Conservation (phyloP, 2,797 vertebrate genomes). For the Phataginus tricuspis region DNA sequence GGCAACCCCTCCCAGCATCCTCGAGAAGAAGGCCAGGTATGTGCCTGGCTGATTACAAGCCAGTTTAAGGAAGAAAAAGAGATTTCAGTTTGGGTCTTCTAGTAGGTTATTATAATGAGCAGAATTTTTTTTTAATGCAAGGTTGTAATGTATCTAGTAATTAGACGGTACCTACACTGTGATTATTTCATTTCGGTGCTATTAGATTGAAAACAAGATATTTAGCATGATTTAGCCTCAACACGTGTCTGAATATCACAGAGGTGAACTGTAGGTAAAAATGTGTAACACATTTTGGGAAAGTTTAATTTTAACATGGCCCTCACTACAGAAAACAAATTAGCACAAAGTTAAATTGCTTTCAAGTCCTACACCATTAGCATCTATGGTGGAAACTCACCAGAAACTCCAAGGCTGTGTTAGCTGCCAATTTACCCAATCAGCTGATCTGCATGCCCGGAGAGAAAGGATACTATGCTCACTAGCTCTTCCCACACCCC, state of each 20-base stretch:
- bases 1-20: accelerated
- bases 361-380: neutral
- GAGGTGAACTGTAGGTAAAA: neutral
- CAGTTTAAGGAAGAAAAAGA: neutral
- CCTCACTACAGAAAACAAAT: accelerated
- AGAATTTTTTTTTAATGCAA: neutral
- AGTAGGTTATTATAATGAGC: neutral
- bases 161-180: neutral
- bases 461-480: accelerated
- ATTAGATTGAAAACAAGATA: neutral
- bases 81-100: neutral
- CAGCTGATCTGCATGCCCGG: accelerated
- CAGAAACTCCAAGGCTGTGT: neutral
- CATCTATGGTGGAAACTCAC: neutral
- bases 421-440: neutral
- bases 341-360: neutral
- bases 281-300: neutral
- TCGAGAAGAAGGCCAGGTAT: neutral
- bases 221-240: neutral
- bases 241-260: neutral
- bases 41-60: neutral
- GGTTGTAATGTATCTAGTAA: neutral
- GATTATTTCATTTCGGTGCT: constrained; percentile 19
- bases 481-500: neutral
- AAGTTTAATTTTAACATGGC: neutral